Conservation (phyloP, 2,797 vertebrate genomes). For the Rhincodon typus region DNA sequence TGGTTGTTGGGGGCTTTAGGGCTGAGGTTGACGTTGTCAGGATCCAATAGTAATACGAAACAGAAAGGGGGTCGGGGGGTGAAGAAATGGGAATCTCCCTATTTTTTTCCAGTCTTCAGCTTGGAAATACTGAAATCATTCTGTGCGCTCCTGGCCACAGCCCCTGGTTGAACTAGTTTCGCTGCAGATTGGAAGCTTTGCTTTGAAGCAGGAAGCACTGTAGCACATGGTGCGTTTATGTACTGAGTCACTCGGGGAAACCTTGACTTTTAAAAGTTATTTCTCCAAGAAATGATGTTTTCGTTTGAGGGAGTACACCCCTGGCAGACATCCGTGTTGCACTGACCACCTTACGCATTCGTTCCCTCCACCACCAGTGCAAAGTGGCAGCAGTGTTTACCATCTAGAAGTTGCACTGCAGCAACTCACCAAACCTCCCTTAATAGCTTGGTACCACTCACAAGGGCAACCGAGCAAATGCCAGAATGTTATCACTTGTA, state of each 20-base stretch:
- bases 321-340: too few relatives aligned
- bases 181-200: background rate
- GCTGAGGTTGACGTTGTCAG: background rate
- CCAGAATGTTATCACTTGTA: background rate
- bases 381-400: background rate
- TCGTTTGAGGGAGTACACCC: background rate
- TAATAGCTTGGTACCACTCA: background rate
- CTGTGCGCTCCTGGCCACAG: background rate
- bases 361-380: background rate
- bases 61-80: background rate
- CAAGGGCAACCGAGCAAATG: background rate
- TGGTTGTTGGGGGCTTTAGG: background rate
- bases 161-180: background rate
- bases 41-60: background rate
- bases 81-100: background rate
- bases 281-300: background rate
- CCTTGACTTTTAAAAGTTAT: background rate
- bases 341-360: background rate
- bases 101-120: background rate
- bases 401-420: background rate
- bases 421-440: background rate
- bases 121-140: background rate
- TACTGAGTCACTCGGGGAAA: background rate
- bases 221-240: background rate
- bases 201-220: background rate